These are phyloP conservation scores for Phalacrocorax aristotelis DNA, from an alignment of 2,113 vertebrate species.

Conservation along the genomic window DNA sequence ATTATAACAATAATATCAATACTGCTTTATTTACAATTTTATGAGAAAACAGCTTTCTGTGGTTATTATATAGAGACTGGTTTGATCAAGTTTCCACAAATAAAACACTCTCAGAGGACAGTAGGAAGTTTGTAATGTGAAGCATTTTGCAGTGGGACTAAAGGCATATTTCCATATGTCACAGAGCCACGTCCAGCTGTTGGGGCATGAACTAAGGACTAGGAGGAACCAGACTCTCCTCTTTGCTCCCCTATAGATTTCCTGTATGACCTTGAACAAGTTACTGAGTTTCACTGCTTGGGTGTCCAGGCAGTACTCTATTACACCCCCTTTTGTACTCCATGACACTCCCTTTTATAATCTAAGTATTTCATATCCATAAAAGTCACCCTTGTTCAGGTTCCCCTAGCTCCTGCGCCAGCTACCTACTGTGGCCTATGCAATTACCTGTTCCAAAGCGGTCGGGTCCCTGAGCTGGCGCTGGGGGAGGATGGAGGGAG, in stretches of 20 bases:
- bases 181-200: background rate
- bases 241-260: conserved; percentile 1
- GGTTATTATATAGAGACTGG: background rate
- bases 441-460: background rate
- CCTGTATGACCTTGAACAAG: background rate
- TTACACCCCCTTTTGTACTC: background rate
- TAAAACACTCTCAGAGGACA: background rate
- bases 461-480: background rate
- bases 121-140: conserved; percentile 46
- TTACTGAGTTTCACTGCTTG: background rate
- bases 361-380: background rate
- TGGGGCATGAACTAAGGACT: background rate
- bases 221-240: conserved; percentile 8
- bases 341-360: background rate
- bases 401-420: background rate
- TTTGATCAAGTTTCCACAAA: background rate
- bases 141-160: conserved; percentile 25
- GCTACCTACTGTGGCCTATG: fast-evolving
- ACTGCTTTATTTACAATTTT: conserved; percentile 36
- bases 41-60: conserved; percentile 5
- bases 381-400: background rate
- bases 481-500: background rate
- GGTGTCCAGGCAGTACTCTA: background rate
- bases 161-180: background rate
- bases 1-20: conserved; percentile 21